phyloP scores from a whole-genome alignment of 2,888 invertebrate genomes.

The Trichopria drosophilae region DNA sequence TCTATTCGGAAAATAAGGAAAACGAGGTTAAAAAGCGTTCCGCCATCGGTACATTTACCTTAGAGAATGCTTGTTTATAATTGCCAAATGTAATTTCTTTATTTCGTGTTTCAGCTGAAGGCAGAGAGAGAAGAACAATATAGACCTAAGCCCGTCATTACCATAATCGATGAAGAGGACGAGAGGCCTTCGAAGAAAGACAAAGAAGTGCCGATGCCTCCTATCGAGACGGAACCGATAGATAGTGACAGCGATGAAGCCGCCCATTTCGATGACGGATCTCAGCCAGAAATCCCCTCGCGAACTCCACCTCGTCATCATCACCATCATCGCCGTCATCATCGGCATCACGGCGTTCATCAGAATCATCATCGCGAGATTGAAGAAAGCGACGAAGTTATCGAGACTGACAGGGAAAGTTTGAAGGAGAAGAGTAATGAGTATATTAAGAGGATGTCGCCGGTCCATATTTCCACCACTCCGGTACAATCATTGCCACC shows the following conservation, averaged over 20 bases:
- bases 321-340: conserved; percentile 53
- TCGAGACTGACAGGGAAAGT: conserved; percentile 45
- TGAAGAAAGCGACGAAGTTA: conserved; percentile 45
- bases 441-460: conserved; percentile 33
- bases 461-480: conserved; percentile 37
- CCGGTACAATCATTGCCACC: conserved; percentile 48
- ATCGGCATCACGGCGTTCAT: conserved; percentile 55
- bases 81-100: neutral
- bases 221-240: conserved; percentile 72
- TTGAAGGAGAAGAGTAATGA: conserved; percentile 44
- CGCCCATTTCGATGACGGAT: conserved; percentile 52
- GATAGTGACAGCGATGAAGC: conserved; percentile 66
- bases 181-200: conserved; percentile 55
- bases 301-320: conserved; percentile 54
- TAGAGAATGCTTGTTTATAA: too few relatives aligned
- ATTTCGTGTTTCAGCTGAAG: conserved; percentile 61
- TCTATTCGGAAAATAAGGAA: too few relatives aligned
- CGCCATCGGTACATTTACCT: too few relatives aligned
- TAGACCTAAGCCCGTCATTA: conserved; percentile 78
- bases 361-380: conserved; percentile 54
- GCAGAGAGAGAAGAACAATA: conserved; percentile 81
- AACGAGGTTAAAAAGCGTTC: too few relatives aligned
- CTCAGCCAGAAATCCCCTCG: conserved; percentile 49
- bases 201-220: conserved; percentile 62
- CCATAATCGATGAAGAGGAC: conserved; percentile 58